phyloP scores from a whole-genome alignment of 2,888 invertebrate genomes.

The Galeopsomyia nigrocyanea region DNA sequence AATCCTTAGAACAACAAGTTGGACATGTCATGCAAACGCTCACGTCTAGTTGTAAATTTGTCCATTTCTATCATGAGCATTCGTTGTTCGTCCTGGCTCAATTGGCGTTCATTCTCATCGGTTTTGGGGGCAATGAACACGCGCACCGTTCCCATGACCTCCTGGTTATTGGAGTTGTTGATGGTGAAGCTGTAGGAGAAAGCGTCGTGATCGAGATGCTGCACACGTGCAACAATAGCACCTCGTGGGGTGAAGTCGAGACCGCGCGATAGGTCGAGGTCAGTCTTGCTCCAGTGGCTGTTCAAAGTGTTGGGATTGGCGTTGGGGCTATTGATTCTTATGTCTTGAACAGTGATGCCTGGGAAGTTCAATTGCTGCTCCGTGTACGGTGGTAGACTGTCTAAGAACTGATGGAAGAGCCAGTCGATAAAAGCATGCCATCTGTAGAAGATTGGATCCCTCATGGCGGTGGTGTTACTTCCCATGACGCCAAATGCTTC shows the following conservation, averaged over 20 bases:
- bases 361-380: constrained; percentile 55
- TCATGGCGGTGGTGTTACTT: constrained; percentile 86
- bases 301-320: constrained; percentile 64
- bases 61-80: constrained; percentile 80
- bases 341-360: constrained; percentile 74
- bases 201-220: constrained; percentile 82
- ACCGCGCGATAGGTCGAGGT: constrained; percentile 82
- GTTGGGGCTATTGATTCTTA: constrained; percentile 54
- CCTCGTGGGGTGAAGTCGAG: constrained; percentile 87
- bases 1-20: not conserved
- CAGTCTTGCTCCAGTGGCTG: constrained; percentile 86
- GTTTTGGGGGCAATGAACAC: constrained; percentile 78
- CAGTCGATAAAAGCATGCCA: constrained; percentile 87
- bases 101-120: constrained; percentile 77
- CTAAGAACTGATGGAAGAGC: constrained; percentile 82
- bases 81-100: constrained; percentile 75
- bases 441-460: constrained; percentile 88
- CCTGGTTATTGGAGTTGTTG: constrained; percentile 68
- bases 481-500: constrained; percentile 87
- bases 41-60: constrained; percentile 77
- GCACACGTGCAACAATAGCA: constrained; percentile 79
- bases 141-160: constrained; percentile 75
- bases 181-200: constrained; percentile 78
- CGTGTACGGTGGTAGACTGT: constrained; percentile 78
- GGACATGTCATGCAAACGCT: constrained; percentile 61